Conservation (phyloP, 2,888 invertebrate genomes). For the Artemia sinica region DNA sequence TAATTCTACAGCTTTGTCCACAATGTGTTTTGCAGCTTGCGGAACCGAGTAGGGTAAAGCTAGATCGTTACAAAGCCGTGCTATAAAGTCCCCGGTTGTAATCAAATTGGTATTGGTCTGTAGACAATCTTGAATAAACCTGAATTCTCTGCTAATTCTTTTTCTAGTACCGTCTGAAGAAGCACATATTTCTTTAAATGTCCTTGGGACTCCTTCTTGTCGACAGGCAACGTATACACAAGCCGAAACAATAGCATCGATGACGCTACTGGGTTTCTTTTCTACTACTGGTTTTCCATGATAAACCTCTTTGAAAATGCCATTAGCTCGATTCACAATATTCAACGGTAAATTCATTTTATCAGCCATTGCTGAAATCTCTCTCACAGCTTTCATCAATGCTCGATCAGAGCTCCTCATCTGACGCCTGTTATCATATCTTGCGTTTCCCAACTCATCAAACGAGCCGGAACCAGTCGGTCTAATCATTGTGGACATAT, state of each 20-base stretch:
- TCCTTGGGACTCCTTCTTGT: conserved; percentile 93
- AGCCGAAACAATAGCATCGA: conserved; percentile 95
- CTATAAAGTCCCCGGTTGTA: too few relatives aligned
- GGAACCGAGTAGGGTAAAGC: too few relatives aligned
- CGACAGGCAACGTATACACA: conserved; percentile 97
- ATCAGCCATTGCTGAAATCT: conserved; percentile 96
- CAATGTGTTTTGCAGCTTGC: too few relatives aligned
- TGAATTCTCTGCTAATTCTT: too few relatives aligned
- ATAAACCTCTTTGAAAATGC: conserved; percentile 93
- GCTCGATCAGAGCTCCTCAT: conserved; percentile 91
- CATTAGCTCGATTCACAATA: conserved; percentile 88
- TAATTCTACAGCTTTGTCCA: too few relatives aligned
- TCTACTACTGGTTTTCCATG: conserved; percentile 89
- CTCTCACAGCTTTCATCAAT: conserved; percentile 83
- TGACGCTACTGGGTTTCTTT: too few relatives aligned
- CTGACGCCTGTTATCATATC: conserved; percentile 49
- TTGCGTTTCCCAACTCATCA: conserved; percentile 56
- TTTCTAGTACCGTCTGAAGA: too few relatives aligned
- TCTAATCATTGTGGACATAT: conserved; percentile 89
- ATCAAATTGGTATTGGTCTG: too few relatives aligned
- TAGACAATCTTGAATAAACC: too few relatives aligned
- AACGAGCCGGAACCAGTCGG: conserved; percentile 61
- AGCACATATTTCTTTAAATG: conserved; percentile 73
- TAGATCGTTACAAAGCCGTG: too few relatives aligned
- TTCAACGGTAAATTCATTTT: conserved; percentile 90